Percentiles rank a stretch among this genome's conserved stretches.
phyloP scores from a whole-genome alignment of 2,113 vertebrate species.

The Athene noctua region DNA sequence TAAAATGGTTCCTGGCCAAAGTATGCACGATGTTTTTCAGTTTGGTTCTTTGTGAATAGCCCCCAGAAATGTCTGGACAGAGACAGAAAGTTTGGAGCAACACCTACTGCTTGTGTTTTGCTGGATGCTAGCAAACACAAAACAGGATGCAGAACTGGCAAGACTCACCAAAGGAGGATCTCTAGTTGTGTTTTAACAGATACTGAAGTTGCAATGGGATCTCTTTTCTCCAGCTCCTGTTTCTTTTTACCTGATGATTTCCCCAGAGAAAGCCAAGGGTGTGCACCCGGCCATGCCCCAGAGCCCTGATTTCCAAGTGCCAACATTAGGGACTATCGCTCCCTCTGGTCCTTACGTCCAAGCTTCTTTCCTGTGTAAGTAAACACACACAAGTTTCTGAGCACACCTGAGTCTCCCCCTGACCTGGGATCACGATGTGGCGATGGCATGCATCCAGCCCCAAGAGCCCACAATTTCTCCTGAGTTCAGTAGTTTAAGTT shows the following conservation, averaged over 20 bases:
- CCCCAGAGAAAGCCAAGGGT: neutral
- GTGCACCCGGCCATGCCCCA: neutral
- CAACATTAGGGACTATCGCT: rapidly evolving
- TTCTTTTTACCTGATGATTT: neutral
- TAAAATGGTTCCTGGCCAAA: neutral
- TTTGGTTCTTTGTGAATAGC: neutral
- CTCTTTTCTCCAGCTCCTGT: neutral
- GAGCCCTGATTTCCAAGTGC: neutral
- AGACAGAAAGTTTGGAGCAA: neutral
- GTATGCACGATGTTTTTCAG: neutral
- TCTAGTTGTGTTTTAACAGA: neutral
- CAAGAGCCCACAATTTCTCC: neutral
- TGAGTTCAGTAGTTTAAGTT: slow-evolving; percentile 18
- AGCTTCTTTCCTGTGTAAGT: neutral
- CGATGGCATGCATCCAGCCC: neutral
- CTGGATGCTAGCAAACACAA: neutral
- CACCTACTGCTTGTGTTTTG: neutral
- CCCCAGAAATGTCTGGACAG: slow-evolving; percentile 9
- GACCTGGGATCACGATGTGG: neutral
- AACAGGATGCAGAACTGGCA: slow-evolving; percentile 9
- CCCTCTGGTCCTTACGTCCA: neutral
- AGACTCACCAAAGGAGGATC: neutral
- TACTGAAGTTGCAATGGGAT: neutral
- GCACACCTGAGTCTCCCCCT: neutral
- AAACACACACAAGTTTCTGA: rapidly evolving